Evolutionary conservation across 2,113 vertebrate species (phyloP).

Genomic region (Garra rufa): DNA sequence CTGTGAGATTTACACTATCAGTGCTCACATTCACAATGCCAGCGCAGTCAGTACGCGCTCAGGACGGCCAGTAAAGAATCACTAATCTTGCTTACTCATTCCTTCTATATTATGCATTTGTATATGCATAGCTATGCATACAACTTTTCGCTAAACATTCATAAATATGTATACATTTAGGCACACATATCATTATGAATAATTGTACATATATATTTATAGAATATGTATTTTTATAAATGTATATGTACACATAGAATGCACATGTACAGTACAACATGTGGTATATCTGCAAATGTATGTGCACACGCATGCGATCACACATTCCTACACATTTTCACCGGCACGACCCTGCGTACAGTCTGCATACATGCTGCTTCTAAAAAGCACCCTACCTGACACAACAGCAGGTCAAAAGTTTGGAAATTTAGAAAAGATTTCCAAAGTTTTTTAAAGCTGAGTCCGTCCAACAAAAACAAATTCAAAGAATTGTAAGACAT

Average conservation of each 20-base stretch:
- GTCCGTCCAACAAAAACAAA: constrained; percentile 46
- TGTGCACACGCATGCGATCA: constrained; percentile 51
- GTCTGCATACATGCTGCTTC: constrained; percentile 60
- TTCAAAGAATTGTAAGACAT: constrained; percentile 61
- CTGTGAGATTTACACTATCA: constrained; percentile 33
- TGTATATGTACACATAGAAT: constrained; percentile 62
- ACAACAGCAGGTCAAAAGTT: constrained; percentile 75
- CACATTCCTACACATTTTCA: constrained; percentile 44
- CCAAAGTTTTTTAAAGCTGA: constrained; percentile 77
- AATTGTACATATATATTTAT: constrained; percentile 66
- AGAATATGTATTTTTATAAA: constrained; percentile 62
- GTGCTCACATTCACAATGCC: constrained; percentile 72
- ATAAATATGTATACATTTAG: constrained; percentile 63
- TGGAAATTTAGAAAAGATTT: constrained; percentile 72
- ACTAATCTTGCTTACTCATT: constrained; percentile 54
- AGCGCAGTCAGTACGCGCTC: constrained; percentile 70
- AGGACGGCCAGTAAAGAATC: constrained; percentile 72
- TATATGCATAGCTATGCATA: constrained; percentile 59
- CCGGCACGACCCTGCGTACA: background rate
- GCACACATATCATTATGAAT: constrained; percentile 63
- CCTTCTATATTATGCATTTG: constrained; percentile 49
- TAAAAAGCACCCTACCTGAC: constrained; percentile 73
- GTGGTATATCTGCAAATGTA: constrained; percentile 47
- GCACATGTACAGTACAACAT: constrained; percentile 57
- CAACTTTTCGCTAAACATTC: constrained; percentile 57